Conservation (phyloP, 2,797 vertebrate genomes). For the Enteromius treurensis region DNA sequence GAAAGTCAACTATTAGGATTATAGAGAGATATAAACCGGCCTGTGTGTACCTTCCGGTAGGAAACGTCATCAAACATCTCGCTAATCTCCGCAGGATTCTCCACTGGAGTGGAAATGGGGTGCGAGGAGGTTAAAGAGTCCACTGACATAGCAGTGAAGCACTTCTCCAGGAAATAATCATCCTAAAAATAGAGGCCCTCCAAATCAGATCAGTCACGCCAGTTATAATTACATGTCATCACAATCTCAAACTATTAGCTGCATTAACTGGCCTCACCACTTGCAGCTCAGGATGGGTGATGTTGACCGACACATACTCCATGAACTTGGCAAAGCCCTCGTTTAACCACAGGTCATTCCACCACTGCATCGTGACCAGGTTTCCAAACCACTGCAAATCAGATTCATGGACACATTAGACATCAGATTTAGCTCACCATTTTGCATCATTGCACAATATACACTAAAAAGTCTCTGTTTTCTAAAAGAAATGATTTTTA, state of each 20-base stretch:
- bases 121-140: slow-evolving; percentile 84
- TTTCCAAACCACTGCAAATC: slow-evolving; percentile 62
- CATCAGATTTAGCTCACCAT: background rate
- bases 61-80: slow-evolving; percentile 86
- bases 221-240: too few species aligned
- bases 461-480: background rate
- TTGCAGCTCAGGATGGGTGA: slow-evolving; percentile 61
- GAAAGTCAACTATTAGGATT: background rate
- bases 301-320: slow-evolving; percentile 60
- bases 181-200: slow-evolving; percentile 65
- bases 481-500: background rate
- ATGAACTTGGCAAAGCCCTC: slow-evolving; percentile 66
- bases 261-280: slow-evolving; percentile 49
- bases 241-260: background rate
- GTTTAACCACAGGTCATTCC: slow-evolving; percentile 66
- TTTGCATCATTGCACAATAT: background rate
- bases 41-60: slow-evolving; percentile 78
- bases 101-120: slow-evolving; percentile 80
- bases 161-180: slow-evolving; percentile 78
- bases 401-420: background rate
- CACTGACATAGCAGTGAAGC: slow-evolving; percentile 78
- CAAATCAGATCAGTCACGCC: background rate
- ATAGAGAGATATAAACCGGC: background rate
- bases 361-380: slow-evolving; percentile 66
- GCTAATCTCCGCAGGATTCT: slow-evolving; percentile 78